Evolutionary conservation across 2,113 vertebrate genomes (phyloP).

Genomic region (Pimephales promelas): DNA sequence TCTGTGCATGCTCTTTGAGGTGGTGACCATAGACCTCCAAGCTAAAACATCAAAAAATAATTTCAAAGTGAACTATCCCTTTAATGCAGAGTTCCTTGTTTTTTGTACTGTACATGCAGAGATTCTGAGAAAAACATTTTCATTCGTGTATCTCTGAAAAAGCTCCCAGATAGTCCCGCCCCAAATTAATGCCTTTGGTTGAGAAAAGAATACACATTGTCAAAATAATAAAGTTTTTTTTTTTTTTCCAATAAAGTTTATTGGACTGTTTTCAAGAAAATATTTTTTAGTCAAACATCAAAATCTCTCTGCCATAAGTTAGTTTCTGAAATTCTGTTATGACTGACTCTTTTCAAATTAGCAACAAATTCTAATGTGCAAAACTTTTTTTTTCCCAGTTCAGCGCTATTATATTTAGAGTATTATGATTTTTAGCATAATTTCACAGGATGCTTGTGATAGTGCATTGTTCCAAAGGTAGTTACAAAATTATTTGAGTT

Average conservation of each 20-base stretch:
- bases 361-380: neutral
- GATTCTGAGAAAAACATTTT: neutral
- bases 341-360: neutral
- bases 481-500: slow-evolving; percentile 5
- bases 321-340: neutral
- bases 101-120: neutral
- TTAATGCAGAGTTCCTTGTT: neutral
- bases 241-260: no score
- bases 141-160: neutral
- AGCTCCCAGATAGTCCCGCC: no score
- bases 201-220: neutral
- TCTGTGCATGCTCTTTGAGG: no score
- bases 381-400: neutral
- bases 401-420: neutral
- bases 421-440: neutral
- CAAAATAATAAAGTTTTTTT: no score
- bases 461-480: slow-evolving; percentile 6
- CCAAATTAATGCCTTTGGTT: neutral
- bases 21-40: no score
- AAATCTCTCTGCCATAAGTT: neutral
- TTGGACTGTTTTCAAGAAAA: no score
- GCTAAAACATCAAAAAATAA: no score
- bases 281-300: neutral
- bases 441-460: neutral
- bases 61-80: no score